phyloP scores from a whole-genome alignment of 1,140 invertebrate species.

The Ceratina calcarata region DNA sequence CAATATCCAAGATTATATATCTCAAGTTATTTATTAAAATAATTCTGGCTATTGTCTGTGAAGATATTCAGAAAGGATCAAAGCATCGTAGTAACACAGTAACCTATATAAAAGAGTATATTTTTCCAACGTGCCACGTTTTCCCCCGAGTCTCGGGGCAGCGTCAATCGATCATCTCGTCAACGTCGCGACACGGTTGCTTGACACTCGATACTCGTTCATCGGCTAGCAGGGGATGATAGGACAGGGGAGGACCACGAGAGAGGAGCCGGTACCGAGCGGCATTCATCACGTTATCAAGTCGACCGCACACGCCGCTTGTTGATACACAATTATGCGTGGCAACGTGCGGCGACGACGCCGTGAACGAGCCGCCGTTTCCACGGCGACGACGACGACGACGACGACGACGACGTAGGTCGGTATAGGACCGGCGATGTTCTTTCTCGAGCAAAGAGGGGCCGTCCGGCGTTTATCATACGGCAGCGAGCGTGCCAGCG shows the following conservation, averaged over 20 bases:
- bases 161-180: conserved; percentile 46
- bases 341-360: conserved; percentile 66
- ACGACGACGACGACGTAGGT: no score
- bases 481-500: conserved; percentile 67
- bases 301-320: conserved; percentile 73
- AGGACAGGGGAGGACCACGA: conserved; percentile 22
- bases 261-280: conserved; percentile 30
- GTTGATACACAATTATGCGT: conserved; percentile 81
- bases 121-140: not conserved
- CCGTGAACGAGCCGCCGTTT: not conserved
- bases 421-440: not conserved
- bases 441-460: conserved; percentile 31
- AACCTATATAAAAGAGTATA: conserved; percentile 28
- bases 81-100: not conserved
- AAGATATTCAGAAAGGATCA: no score
- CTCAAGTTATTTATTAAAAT: no score
- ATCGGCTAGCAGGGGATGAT: conserved; percentile 52
- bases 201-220: conserved; percentile 59
- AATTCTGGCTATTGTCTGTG: no score
- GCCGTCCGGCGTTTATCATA: conserved; percentile 65
- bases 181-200: conserved; percentile 37
- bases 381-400: no score
- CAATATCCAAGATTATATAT: no score
- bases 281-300: conserved; percentile 79
- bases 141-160: conserved; percentile 6